Evolutionary conservation across 2,113 vertebrate species (phyloP), one percentile per base, ranked within the genome.

Genomic region (Bambusicola thoracicus): DNA sequence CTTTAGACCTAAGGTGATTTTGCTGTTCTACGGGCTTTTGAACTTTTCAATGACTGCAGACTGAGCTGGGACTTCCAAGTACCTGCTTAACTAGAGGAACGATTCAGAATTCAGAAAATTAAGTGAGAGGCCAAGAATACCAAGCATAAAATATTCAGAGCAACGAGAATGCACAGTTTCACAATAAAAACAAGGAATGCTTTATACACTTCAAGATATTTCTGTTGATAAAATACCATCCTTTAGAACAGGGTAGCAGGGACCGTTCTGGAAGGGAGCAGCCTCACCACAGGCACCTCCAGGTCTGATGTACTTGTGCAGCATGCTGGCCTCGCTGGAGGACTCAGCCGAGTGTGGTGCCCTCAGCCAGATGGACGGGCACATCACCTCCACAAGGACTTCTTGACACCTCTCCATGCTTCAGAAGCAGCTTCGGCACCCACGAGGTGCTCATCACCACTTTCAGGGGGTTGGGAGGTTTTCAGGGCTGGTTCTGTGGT

Each of bases 131-230:
- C 51, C 76, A 79, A 74, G 58, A 95, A 92, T 41, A 82, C 63
- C 81, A 88, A 94, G 75, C 66, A 87, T 93, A 82, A 83, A 79
- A 81, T 67, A 96, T 67, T 74, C 94, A 79, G 79, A 95, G 94
- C 96, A 74, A 93, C 90, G 93, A 94, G 83, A 90, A 90, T 20
- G 82, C 30, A 13, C 96, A 97, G 97, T 95, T 95, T 76, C 85
- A 94, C 29, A n/a, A 95, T 84, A 88, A 93, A 96, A 97, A 96
- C 75, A 90, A 96, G 96, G 97, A 98, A 98, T 97, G 97, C 91
- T 97, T 97, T 92, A 75, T 69, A 96, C 86, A 81, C 81, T 81
- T 92, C 68, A 85, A 77, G 92, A 87, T 90, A 56, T 82, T 59
- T 85, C 63, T 81, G 51, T 76, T 93, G 93, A 90, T 79, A 93